phyloP scores from a whole-genome alignment of 2,888 invertebrate genomes.

The Rotaria sp. region DNA sequence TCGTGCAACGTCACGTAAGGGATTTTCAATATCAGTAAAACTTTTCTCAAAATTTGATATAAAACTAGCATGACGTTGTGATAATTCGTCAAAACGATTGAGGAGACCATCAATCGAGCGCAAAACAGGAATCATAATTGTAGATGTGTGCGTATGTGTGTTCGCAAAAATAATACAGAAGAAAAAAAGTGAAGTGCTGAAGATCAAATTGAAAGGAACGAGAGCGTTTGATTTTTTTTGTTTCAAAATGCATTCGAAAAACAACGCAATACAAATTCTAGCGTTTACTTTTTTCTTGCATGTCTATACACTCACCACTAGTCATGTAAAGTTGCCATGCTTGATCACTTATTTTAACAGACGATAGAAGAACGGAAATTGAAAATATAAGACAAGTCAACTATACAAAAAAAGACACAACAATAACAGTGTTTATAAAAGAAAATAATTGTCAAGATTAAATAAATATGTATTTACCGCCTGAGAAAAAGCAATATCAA shows the following conservation, averaged over 20 bases:
- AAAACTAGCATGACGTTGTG: not conserved
- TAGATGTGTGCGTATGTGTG: not conserved
- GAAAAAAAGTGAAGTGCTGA: not conserved
- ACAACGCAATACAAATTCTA: too few relatives aligned
- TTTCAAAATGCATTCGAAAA: not conserved
- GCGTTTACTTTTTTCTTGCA: not conserved
- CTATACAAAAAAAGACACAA: not conserved
- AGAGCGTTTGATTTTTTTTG: not conserved
- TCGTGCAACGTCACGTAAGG: not conserved
- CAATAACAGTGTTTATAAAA: too few relatives aligned
- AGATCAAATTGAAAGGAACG: not conserved
- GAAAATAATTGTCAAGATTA: not conserved
- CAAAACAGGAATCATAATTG: not conserved
- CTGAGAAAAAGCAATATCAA: slow-evolving; percentile 12
- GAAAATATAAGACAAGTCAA: slow-evolving; percentile 21
- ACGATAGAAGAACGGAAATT: not conserved
- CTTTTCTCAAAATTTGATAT: not conserved
- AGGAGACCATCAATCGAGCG: not conserved
- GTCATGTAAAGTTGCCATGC: slow-evolving; percentile 1
- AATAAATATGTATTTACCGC: not conserved
- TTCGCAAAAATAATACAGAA: not conserved
- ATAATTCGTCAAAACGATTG: not conserved
- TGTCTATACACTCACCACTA: not conserved
- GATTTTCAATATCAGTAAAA: slow-evolving; percentile 5
- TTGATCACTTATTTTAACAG: not conserved